Evolutionary conservation across 2,888 invertebrate genomes (phyloP), one percentile per base, ranked within the genome.

Genomic region (Pheosia gnoma): DNA sequence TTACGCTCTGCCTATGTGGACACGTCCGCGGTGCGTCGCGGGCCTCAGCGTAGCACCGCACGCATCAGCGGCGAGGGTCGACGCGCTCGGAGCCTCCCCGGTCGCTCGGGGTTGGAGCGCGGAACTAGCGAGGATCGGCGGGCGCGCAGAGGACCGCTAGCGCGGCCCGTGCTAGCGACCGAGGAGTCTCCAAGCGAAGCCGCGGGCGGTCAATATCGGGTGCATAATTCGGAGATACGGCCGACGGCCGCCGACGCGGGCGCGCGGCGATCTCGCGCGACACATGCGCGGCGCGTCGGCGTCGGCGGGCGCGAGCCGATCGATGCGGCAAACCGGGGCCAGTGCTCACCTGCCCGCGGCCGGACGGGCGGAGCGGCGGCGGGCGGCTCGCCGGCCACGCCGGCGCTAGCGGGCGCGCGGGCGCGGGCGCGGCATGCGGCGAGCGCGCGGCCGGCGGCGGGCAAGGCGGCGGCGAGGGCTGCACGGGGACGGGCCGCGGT

Each of bases 401-500:
- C 85, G 83, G 82, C 83, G 86, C 86, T 85, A 83, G 84, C 82
- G 85, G 80, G 81, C 83, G 79, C 83, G 84, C 85, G 72, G 70
- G 83, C 78, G 81, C 81, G 78, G 81, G 83, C 83, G 87, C 86
- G 86, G 83, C 84, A 84, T 83, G 82, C 81, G 87, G 85, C 85
- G 84, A 79, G 83, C 80, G 82, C 83, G 83, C 81, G 79, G 85
- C 84, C 85, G 83, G 85, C 80, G 81, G 77, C 77, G 78, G 79
- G 79, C 75, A 81, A 75, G 80, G 82, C 84, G 83, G 78, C 79
- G 81, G 80, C 79, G 79, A 77, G 77, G 81, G 78, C 77, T 74
- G 81, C 81, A 78, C 82, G 79, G 78, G 79, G 76, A 67, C 71
- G 74, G 65, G 75, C 87, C 86, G 87, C 84, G 82, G 86, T 78